phyloP scores from a whole-genome alignment of 2,888 invertebrate genomes.

The Volucella zonaria region DNA sequence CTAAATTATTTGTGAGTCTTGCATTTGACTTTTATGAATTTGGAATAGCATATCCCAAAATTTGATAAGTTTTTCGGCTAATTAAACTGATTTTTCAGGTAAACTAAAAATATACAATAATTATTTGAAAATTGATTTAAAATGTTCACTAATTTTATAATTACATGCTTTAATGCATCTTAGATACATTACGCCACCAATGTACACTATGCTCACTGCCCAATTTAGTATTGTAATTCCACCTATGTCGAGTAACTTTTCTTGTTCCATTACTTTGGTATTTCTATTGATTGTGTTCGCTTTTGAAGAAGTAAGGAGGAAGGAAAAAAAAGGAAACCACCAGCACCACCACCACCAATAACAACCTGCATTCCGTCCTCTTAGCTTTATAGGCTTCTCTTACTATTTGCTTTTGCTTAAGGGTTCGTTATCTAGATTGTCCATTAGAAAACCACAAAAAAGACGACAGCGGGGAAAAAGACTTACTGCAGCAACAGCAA shows the following conservation, averaged over 20 bases:
- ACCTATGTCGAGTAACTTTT: conserved; percentile 7
- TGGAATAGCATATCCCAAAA: too few relatives aligned
- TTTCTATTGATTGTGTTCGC: conserved; percentile 17
- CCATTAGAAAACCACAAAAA: conserved; percentile 57
- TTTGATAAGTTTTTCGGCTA: too few relatives aligned
- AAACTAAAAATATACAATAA: too few relatives aligned
- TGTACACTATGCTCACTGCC: too few relatives aligned
- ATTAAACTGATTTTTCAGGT: too few relatives aligned
- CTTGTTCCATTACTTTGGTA: conserved; percentile 17
- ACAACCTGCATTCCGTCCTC: conserved; percentile 17
- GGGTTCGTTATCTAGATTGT: conserved; percentile 63
- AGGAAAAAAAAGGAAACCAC: not conserved
- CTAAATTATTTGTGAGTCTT: too few relatives aligned
- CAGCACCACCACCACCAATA: not conserved
- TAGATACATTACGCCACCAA: too few relatives aligned
- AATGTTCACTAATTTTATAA: too few relatives aligned
- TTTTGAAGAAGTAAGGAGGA: not conserved
- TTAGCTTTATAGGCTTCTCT: conserved; percentile 33
- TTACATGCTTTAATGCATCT: too few relatives aligned
- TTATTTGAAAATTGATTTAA: too few relatives aligned
- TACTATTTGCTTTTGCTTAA: conserved; percentile 28
- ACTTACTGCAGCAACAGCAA: conserved; percentile 13
- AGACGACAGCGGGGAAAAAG: not conserved
- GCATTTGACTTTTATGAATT: too few relatives aligned
- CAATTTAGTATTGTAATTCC: too few relatives aligned